Conservation (phyloP, 1,140 invertebrate species). For the Colletes latitarsis region DNA sequence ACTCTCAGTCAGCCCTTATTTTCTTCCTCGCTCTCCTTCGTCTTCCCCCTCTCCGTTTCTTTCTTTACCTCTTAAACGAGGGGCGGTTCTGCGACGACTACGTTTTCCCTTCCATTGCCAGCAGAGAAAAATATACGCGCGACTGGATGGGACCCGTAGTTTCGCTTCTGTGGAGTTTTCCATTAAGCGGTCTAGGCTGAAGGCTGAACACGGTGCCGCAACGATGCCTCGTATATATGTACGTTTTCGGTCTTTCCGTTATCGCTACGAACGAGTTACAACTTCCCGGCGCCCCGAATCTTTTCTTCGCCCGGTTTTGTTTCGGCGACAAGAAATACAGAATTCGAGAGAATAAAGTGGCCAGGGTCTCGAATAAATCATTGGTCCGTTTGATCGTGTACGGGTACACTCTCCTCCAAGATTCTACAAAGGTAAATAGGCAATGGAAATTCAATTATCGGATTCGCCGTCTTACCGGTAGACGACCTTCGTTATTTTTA, state of each 20-base stretch:
- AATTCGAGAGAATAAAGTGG: constrained; percentile 32
- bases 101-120: constrained; percentile 39
- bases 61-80: constrained; percentile 67
- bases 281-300: neutral
- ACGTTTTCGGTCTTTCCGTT: constrained; percentile 6
- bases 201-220: neutral
- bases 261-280: constrained; percentile 10
- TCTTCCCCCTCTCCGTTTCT: constrained; percentile 13
- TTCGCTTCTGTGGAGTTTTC: constrained; percentile 58
- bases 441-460: constrained; percentile 68
- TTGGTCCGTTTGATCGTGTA: constrained; percentile 8
- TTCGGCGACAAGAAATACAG: constrained; percentile 20
- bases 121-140: constrained; percentile 53
- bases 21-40: constrained; percentile 54
- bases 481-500: constrained; percentile 67
- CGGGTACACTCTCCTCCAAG: neutral
- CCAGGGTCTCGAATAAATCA: constrained; percentile 32
- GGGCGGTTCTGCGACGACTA: constrained; percentile 64
- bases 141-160: constrained; percentile 37
- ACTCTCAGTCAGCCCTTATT: constrained; percentile 67
- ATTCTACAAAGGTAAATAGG: constrained; percentile 62
- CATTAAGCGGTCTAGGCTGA: constrained; percentile 60
- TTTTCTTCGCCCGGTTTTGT: constrained; percentile 38
- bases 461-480: constrained; percentile 32
- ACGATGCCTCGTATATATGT: neutral